Evolutionary conservation across 37 sponge, comb jelly and placozoan species (phyloP), one percentile per base, ranked within the genome.

Genomic region (Diacarnus erythraeanus): DNA sequence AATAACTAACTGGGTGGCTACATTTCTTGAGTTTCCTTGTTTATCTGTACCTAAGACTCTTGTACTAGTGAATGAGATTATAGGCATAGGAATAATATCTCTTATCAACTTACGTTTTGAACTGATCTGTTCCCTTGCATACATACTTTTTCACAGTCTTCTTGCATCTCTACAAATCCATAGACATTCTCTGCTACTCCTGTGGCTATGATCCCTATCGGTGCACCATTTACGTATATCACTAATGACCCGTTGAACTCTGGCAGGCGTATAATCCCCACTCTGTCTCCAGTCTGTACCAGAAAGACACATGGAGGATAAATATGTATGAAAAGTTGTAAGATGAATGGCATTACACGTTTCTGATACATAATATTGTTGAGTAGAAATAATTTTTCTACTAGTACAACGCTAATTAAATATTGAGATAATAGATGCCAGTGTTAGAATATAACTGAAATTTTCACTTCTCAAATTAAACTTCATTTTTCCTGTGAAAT

Each of bases 191-290:
- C 82, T n/a, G 74, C 65, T 31, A 82, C 65, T 0, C 73, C 42
- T 0, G 64, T 82, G 73, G 82, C 82, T 0, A 82, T 60, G 42
- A 82, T 73, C 2, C 82, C 82, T 26, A 82, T 73, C 0, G 51
- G 37, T 41, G 42, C 82, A 33, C 72, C 73, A 47, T 82, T 74
- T 74, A 82, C 61, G 65, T 64, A 82, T 43, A 82, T 59, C 37
- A 82, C 37, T 17, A 82, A 65, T 18, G 82, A 82, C 1, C 82
- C 82, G 10, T 73, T 40, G 65, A 82, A 82, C 74, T 82, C 82
- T 0, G 82, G 82, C 31, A 71, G 34, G 18, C 82, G 63, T 23
- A 82, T 74, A 23, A 82, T 60, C 20, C 74, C 82, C 17, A 82
- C 74, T 64, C 72, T 60, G 42, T 72, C 74, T 35, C 65, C 74